phyloP scores from a whole-genome alignment of 2,888 invertebrate genomes.

The Phaedon cochleariae region DNA sequence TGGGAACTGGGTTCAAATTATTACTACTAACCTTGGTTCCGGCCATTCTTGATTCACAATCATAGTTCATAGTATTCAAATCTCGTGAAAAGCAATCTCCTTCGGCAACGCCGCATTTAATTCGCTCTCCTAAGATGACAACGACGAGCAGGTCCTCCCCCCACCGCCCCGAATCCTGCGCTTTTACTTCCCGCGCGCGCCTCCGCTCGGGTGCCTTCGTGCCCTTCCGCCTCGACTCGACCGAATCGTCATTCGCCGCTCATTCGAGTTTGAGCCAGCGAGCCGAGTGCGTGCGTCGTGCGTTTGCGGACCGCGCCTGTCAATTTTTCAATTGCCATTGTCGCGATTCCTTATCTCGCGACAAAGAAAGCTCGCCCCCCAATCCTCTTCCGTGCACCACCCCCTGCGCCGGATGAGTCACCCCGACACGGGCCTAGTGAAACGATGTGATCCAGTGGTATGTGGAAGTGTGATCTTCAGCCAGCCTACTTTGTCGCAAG shows the following conservation, averaged over 20 bases:
- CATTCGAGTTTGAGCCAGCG: slow-evolving; percentile 50
- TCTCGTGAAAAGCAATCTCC: neutral
- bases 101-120: slow-evolving; percentile 25
- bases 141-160: slow-evolving; percentile 38
- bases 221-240: slow-evolving; percentile 22
- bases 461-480: too few species aligned
- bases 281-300: slow-evolving; percentile 24
- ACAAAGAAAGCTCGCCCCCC: slow-evolving; percentile 22
- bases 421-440: too few species aligned
- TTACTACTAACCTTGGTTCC: too few species aligned
- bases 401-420: too few species aligned
- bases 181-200: slow-evolving; percentile 50
- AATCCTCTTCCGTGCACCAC: too few species aligned
- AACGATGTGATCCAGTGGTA: too few species aligned
- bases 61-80: too few species aligned
- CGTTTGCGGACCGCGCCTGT: slow-evolving; percentile 40
- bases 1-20: too few species aligned
- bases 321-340: slow-evolving; percentile 35
- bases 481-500: slow-evolving; percentile 38
- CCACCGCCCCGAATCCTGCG: slow-evolving; percentile 44
- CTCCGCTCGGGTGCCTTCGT: too few species aligned
- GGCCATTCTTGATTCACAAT: too few species aligned
- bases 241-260: neutral
- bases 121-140: slow-evolving; percentile 29
- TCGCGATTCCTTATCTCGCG: slow-evolving; percentile 32